These are phyloP conservation scores for Alca torda DNA, from an alignment of 2,797 vertebrate genomes.

Conservation along the genomic window DNA sequence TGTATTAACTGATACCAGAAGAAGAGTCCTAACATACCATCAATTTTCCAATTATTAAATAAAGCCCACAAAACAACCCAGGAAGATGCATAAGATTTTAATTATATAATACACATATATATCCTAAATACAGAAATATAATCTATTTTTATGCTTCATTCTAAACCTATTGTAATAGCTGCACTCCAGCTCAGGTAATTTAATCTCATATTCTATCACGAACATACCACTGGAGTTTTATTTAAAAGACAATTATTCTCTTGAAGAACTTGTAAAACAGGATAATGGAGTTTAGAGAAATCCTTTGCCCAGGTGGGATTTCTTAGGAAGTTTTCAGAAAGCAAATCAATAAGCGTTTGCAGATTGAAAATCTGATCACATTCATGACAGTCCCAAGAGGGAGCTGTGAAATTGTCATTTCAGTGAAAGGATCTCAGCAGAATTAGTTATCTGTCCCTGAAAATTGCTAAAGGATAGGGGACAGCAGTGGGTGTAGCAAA, in stretches of 20 bases:
- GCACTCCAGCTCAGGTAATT: background rate
- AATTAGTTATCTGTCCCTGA: conserved; percentile 12
- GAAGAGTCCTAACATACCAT: background rate
- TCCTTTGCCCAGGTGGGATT: background rate
- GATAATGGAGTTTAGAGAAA: background rate
- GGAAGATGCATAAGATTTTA: background rate
- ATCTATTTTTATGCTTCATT: background rate
- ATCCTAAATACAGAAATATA: background rate
- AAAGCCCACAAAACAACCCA: background rate
- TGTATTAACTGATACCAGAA: background rate
- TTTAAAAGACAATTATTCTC: conserved; percentile 23
- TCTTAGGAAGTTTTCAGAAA: conserved; percentile 41
- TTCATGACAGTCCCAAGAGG: background rate
- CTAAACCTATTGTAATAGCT: background rate
- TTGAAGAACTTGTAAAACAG: background rate
- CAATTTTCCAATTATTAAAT: background rate
- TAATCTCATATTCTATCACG: background rate
- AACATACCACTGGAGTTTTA: background rate
- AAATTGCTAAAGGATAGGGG: background rate
- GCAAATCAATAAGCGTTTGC: conserved; percentile 16
- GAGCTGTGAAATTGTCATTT: conserved; percentile 10
- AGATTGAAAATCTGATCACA: conserved; percentile 39
- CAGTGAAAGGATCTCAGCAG: background rate
- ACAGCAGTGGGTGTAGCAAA: background rate
- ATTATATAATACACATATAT: background rate